Conservation (phyloP, 30 jellyfish, hydroid and myxozoan species). For the Catostylus mosaicus region DNA sequence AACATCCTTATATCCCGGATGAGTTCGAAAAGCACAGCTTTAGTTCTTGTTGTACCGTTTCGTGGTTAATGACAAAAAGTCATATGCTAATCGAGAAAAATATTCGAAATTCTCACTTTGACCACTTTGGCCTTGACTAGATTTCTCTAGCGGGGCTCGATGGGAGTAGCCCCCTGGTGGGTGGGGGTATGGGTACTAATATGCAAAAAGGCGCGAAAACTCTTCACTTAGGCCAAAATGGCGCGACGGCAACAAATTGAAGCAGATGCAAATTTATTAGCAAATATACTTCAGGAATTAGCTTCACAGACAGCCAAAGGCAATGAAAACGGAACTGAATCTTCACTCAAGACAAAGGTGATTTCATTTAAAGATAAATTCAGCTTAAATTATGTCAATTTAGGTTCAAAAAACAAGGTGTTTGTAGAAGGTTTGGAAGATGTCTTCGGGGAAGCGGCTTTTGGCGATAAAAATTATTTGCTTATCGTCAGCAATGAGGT, state of each 20-base stretch:
- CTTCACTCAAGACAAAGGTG: background rate
- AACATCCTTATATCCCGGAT: too few relatives aligned
- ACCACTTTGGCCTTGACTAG: too few relatives aligned
- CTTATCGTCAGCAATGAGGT: constrained; percentile 31
- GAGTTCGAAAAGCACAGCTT: too few relatives aligned
- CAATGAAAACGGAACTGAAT: constrained; percentile 2
- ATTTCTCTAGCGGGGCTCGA: too few relatives aligned
- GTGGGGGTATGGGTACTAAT: constrained; percentile 8
- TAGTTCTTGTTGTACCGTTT: too few relatives aligned
- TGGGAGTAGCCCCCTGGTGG: too few relatives aligned
- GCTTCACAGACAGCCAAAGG: background rate
- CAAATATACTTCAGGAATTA: constrained; percentile 8
- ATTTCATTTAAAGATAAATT: constrained; percentile 24
- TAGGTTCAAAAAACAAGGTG: background rate
- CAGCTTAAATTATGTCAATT: constrained; percentile 18
- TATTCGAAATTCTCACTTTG: background rate
- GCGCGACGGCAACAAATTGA: constrained; percentile 25
- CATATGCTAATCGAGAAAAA: too few relatives aligned
- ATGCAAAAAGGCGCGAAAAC: constrained; percentile 33
- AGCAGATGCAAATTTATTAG: constrained; percentile 5
- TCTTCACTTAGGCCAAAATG: constrained; percentile 26
- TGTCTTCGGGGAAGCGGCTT: background rate
- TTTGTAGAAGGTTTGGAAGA: constrained; percentile 17
- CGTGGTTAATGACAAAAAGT: too few relatives aligned
- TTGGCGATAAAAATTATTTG: background rate